Evolutionary conservation across 2,888 invertebrate species (phyloP).

Genomic region (Sphaeridia pumilis): DNA sequence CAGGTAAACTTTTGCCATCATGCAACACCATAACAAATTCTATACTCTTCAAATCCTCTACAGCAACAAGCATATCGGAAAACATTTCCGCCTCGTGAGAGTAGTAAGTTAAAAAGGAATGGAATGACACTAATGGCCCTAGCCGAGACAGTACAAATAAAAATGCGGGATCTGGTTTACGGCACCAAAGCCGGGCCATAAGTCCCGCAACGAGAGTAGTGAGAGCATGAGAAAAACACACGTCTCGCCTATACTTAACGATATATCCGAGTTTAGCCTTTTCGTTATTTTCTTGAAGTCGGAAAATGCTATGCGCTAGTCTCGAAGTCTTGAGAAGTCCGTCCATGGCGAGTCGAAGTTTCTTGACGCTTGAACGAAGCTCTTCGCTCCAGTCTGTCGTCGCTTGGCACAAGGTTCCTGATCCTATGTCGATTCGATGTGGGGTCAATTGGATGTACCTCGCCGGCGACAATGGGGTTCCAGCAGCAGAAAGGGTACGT

Average conservation of each 20-base stretch:
- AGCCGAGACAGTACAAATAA: constrained; percentile 60
- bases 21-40: constrained; percentile 53
- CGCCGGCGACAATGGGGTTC: not conserved
- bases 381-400: constrained; percentile 63
- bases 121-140: constrained; percentile 75
- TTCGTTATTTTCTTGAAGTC: constrained; percentile 66
- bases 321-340: constrained; percentile 62
- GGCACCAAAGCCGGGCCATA: constrained; percentile 73
- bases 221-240: constrained; percentile 84
- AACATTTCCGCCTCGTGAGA: constrained; percentile 86
- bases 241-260: constrained; percentile 70
- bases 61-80: constrained; percentile 89
- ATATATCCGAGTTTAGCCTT: constrained; percentile 58
- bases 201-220: constrained; percentile 67
- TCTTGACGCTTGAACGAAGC: constrained; percentile 64
- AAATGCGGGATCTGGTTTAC: constrained; percentile 60
- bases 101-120: constrained; percentile 76
- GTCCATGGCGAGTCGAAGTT: constrained; percentile 66
- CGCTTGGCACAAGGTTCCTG: not conserved
- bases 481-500: constrained; percentile 39
- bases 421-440: no score
- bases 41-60: constrained; percentile 77
- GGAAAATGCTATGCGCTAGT: constrained; percentile 68
- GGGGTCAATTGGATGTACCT: no score
- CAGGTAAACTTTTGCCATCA: constrained; percentile 11